Base-by-base conservation (phyloP, 2,113 vertebrate genomes). In the Oncorhynchus gorbuscha region DNA sequence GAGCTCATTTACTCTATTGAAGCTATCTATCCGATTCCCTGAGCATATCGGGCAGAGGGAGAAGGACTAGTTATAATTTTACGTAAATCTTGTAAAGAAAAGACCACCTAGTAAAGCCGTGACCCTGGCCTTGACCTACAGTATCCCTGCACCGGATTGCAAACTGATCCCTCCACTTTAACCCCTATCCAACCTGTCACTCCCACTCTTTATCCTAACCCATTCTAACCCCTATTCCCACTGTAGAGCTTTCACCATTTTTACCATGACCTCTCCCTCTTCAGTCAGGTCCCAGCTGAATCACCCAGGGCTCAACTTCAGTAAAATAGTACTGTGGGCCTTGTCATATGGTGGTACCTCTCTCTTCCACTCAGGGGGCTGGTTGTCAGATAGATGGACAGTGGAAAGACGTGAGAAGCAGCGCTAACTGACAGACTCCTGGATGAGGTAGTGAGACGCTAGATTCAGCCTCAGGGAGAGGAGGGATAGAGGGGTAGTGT, bases 101-200 rank as follows among this genome's bases (percentile, higher is more conserved):
- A 84, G 77, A 67, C 18, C 79, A 76, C 73, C n/a, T 80, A 74
- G 39, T 45, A 45, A 45, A 11, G 39, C 39, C 39, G 9, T 79
- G 84, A 87, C 81, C 81, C 81, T 86, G 82, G 79, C 65, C 77
- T 81, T 69, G 45, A 76, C 61, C 66, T 79, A 79, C 79, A 78
- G 73, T 78, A 73, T 70, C 72, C 68, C 81, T 75, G 76, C 65
- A 7, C 14, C 65, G 2, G 65, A 16, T 32, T 67, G 6, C 26
- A 16, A 30, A 30, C 28, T 28, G 11, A 32, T 16, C 28, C 28
- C 26, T 26, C 14, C 65, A 14, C 65, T 16, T 67, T 26, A 30
- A 30, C 28, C 26, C 16, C 7, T 3, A 78, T 59, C 9, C 67
- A 69, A 66, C 71, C 51, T 72, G 71, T 76, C 73, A 74, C 22